Evolutionary conservation across 1,140 invertebrate genomes (phyloP), one percentile per base, ranked within the genome.

Genomic region (Zaprionus ghesquierei): DNA sequence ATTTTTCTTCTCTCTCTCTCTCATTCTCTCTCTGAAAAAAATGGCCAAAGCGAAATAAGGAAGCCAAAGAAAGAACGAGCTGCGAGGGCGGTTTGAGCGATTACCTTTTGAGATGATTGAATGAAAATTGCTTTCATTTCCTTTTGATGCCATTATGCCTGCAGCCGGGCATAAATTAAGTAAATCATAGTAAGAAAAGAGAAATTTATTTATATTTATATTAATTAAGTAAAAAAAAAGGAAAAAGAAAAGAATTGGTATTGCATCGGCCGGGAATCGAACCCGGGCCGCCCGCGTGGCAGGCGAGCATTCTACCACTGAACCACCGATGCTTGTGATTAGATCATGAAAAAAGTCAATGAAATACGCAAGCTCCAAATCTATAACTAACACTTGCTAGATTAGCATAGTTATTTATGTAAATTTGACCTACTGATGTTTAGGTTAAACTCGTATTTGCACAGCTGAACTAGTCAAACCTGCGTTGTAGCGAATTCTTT

Each of bases 221-320:
- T 27, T 33, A 1, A 29, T 20, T 33, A 23, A 25, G 13, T 20
- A 56, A 8, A 22, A 56, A 35, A 12, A n/a, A 54, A 54, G 6
- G 5, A 13, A 27, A 51, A 51, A 15, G 5, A 10, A 49, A 23
- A 49, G 23, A 49, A 12, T 23, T 29, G 15, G 15, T 25, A 4
- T 53, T 96, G 95, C 95, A 95, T 95, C 94, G 95, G 94, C 95
- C 95, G 95, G 95, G 95, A 96, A 96, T 96, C 95, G 95, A 96
- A 96, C 95, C 95, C 95, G 95, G 95, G 94, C 94, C 95, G 94
- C 95, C 94, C 95, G 95, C 95, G 95, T 96, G 95, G 95, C 95
- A 96, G 95, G 95, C 95, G 95, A 95, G 95, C 94, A 96, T 94
- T 94, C 93, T 94, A 94, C 93, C 93, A 94, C 93, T 94, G 93